phyloP scores from a whole-genome alignment of 2,797 vertebrate genomes.

The Toxotes lorentzi region DNA sequence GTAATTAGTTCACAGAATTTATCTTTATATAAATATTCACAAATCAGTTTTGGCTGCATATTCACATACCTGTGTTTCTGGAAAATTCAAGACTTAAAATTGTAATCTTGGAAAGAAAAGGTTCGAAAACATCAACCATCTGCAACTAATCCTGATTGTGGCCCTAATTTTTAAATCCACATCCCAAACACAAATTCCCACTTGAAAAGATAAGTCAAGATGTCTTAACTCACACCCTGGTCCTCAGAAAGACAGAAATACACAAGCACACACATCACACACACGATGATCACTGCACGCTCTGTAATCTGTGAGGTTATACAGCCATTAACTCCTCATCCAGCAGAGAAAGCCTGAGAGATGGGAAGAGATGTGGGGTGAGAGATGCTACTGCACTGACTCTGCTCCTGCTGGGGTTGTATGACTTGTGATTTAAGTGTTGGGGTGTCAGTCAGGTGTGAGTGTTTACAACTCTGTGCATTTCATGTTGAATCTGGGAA shows the following conservation, averaged over 20 bases:
- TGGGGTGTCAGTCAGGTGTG: background rate
- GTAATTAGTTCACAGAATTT: too few species aligned
- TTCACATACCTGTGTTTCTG: background rate
- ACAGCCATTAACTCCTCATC: constrained; percentile 21
- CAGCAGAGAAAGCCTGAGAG: background rate
- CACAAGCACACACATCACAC: background rate
- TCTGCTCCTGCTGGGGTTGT: background rate
- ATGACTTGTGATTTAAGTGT: constrained; percentile 6
- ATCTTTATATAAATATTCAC: too few species aligned
- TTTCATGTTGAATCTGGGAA: constrained; percentile 4
- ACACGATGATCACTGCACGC: background rate
- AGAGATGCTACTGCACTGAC: constrained; percentile 3
- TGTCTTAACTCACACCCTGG: background rate
- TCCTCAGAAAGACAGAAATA: constrained; percentile 6
- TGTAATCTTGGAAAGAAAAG: background rate
- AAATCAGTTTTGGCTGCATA: background rate
- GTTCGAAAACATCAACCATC: too few species aligned
- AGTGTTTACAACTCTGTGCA: constrained; percentile 18
- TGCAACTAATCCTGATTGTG: background rate
- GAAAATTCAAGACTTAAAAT: background rate
- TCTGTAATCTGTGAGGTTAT: background rate
- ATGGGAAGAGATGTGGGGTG: background rate
- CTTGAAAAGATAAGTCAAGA: background rate
- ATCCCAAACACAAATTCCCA: background rate
- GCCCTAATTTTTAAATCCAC: background rate